Percentiles rank a stretch among this genome's conserved stretches.
Evolutionary conservation across 2,113 vertebrate genomes (phyloP).

Genomic region (Pituophis catenifer): DNA sequence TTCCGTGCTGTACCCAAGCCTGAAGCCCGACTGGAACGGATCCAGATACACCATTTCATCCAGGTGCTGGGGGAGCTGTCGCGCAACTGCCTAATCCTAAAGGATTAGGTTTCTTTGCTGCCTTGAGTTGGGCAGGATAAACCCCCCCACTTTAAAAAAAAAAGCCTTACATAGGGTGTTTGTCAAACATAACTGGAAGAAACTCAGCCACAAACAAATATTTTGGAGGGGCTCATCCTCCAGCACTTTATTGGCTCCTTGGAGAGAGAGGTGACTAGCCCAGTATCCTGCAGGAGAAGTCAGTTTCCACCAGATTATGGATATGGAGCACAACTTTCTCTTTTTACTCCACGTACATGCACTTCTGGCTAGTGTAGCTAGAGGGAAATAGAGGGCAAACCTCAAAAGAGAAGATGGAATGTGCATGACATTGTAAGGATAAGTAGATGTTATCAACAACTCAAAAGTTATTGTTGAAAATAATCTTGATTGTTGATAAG

Average conservation of each 20-base stretch:
- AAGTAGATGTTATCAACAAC: not conserved
- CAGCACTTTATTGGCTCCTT: conserved; percentile 85
- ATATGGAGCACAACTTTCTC: conserved; percentile 85
- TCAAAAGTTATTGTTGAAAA: not conserved
- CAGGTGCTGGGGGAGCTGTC: no score
- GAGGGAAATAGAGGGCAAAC: not conserved
- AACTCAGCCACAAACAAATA: conserved; percentile 90
- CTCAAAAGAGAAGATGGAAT: not conserved
- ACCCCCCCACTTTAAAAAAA: no score
- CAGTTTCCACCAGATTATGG: conserved; percentile 85
- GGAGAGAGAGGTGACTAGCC: conserved; percentile 86
- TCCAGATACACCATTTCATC: no score
- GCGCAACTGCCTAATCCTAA: no score
- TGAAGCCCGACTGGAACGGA: no score
- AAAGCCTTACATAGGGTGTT: conserved; percentile 85
- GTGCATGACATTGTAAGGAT: no score
- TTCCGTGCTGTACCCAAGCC: no score
- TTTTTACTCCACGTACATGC: conserved; percentile 87
- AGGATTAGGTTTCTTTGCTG: no score
- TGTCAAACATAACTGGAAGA: conserved; percentile 89
- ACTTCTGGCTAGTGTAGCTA: conserved; percentile 89
- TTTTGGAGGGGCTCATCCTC: conserved; percentile 78
- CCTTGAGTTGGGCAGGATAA: no score
- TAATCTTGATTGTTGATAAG: not conserved
- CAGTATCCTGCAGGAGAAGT: conserved; percentile 93